Base-by-base conservation (phyloP, 2,797 vertebrate genomes). In the Schizopygopsis pylzovi region DNA sequence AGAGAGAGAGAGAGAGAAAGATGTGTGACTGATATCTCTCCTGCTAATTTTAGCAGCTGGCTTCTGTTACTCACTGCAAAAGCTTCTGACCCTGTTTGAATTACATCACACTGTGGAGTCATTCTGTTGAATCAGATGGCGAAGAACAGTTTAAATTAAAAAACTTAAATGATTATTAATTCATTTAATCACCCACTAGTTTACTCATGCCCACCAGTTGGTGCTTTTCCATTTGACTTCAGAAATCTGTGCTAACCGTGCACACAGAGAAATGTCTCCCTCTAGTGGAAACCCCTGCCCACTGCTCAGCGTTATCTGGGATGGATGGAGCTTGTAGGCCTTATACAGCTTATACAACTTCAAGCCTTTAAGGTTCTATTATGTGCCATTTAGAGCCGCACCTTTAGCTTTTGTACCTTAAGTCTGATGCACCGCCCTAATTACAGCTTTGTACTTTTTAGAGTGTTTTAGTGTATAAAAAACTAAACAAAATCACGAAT, bases 1-100 rank as follows among this genome's bases (percentile, higher is more conserved):
- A 77, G 65, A 39, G 33, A 49, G 33, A 59, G 43, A 70, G 61
- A 84, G 75, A 54, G 83, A 79, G 77, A 63, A 49, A 77, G 77
- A 3, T 33, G 1, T 73, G 70, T 83, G 54, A 83, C n/a, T 82
- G 10, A 61, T 28, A 61, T 73, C 81, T 82, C 68, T 43, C 25
- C 11, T 15, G 39, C 25, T 82, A 72, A 73, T 22, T 82, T 82
- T 73, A 82, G 41, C 52, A 22, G 68, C 72, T 59, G 39, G n/a
- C 47, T 82, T 41, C 37, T 78, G 11, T 22, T 49, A 82, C 49
- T 15, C 20, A 16, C 11, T 49, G 7, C 12, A 6, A 18, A 81
- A 70, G 3, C 25, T 54, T 22, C 47, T 82, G 67, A 28, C 67
- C 47, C 33, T 28, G 10, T 47, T 28, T 65, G 10, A 79, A 65